Evolutionary conservation across 2,797 vertebrate genomes (phyloP).

Genomic region (Hippocampus kuda): DNA sequence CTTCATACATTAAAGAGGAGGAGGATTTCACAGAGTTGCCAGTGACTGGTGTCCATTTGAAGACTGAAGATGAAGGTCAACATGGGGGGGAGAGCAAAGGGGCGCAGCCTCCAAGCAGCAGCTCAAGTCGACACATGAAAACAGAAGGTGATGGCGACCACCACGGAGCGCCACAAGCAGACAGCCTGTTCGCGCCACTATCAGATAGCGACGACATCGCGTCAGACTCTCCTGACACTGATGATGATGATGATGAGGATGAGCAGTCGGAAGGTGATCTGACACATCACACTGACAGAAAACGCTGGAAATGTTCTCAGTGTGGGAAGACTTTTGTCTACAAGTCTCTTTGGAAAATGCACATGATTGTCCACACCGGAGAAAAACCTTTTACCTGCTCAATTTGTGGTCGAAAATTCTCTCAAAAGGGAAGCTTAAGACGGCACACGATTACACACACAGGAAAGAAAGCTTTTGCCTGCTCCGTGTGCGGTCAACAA

Average conservation of each 20-base stretch:
- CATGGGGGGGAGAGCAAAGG: not conserved
- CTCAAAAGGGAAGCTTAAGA: not conserved
- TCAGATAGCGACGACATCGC: not conserved
- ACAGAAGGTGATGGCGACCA: not conserved
- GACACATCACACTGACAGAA: not conserved
- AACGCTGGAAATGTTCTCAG: not conserved
- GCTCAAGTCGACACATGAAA: not conserved
- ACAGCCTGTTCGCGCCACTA: not conserved
- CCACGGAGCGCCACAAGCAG: not conserved
- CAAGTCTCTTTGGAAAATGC: not conserved
- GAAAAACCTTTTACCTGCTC: not conserved
- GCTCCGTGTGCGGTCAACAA: not conserved
- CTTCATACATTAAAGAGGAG: not conserved
- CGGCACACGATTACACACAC: not conserved
- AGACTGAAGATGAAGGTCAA: not conserved
- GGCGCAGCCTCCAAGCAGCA: not conserved
- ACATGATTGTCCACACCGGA: not conserved
- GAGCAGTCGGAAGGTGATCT: not conserved
- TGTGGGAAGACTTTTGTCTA: not conserved
- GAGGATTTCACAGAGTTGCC: not conserved
- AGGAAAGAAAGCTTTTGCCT: not conserved
- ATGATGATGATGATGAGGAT: not conserved
- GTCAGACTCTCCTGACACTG: not conserved
- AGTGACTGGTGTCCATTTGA: not conserved
- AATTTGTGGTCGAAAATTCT: not conserved